Evolutionary conservation across 2,797 vertebrate genomes (phyloP).

Genomic region (Sebastes matsubarae): DNA sequence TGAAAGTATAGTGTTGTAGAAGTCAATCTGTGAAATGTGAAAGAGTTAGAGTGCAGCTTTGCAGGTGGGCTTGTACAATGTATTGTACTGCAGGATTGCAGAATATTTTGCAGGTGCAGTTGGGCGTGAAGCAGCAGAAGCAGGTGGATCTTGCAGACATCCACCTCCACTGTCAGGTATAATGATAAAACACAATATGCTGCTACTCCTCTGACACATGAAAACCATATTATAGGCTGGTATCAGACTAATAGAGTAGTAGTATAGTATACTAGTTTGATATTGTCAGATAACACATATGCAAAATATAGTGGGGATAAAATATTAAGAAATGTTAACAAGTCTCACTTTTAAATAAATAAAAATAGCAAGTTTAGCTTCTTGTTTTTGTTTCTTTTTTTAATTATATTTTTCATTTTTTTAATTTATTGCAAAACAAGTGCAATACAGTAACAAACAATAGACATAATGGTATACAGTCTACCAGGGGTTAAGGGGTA

Average conservation of each 20-base stretch:
- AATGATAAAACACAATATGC: constrained; percentile 10
- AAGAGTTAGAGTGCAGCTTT: background rate
- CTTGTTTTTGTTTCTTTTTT: background rate
- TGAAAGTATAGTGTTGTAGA: background rate
- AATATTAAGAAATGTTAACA: background rate
- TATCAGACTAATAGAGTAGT: background rate
- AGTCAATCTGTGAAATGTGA: background rate
- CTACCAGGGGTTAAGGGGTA: no score
- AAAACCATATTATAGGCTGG: background rate
- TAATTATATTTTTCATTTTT: no score
- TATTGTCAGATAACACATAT: background rate
- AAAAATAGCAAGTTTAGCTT: background rate
- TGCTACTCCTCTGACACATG: background rate
- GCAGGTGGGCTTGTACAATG: background rate
- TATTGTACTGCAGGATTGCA: background rate
- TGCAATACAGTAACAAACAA: no score
- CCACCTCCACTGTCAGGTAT: background rate
- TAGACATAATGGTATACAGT: no score
- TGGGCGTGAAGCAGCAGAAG: constrained; percentile 2
- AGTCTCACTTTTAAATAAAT: background rate
- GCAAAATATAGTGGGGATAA: background rate
- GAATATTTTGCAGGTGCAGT: constrained; percentile 25
- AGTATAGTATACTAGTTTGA: no score
- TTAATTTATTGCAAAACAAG: no score
- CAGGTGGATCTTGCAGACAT: constrained; percentile 26